phyloP scores from a whole-genome alignment of 2,113 vertebrate genomes.

The Zosterops lateralis region DNA sequence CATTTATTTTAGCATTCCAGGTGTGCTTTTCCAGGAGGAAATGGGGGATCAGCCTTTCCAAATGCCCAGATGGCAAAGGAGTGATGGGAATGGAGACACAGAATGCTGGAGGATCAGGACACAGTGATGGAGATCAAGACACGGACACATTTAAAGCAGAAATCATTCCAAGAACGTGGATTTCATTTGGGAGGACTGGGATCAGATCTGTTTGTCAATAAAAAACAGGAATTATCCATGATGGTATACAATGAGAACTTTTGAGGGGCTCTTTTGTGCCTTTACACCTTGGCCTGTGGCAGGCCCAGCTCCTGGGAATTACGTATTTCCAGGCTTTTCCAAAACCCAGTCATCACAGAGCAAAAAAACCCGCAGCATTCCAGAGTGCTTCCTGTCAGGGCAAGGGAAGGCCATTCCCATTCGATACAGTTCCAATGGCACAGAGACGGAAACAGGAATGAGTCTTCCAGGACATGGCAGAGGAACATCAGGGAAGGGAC shows the following conservation, averaged over 20 bases:
- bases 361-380: neutral
- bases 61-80: neutral
- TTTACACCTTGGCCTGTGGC: neutral
- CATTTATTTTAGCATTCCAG: neutral
- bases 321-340: neutral
- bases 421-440: neutral
- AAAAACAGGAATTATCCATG: neutral
- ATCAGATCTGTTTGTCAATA: neutral
- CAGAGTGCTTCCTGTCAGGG: neutral
- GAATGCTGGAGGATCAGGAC: neutral
- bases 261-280: neutral
- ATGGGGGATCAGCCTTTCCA: neutral
- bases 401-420: neutral
- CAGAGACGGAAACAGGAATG: neutral
- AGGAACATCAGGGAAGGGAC: neutral
- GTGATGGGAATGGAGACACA: neutral
- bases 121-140: neutral
- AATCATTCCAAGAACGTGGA: neutral
- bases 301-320: neutral
- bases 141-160: neutral
- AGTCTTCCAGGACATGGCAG: neutral
- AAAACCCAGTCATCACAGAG: neutral
- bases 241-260: fast-evolving
- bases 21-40: neutral
- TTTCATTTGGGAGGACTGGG: neutral